Base-by-base conservation (phyloP, 2,113 vertebrate genomes). In the Lipophrys pholis region DNA sequence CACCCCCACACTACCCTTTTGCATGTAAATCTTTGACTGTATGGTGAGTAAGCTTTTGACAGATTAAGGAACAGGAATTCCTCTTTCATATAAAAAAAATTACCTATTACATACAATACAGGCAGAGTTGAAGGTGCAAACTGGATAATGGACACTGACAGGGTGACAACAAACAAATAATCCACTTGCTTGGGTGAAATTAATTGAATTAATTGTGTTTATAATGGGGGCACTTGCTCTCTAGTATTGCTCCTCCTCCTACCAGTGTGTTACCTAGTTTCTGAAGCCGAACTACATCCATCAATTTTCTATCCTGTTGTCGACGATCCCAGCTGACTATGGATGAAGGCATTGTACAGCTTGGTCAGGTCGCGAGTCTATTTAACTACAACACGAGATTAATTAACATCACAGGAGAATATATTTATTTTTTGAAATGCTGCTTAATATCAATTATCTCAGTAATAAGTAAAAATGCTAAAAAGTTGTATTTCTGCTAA, bases 11-110 rank as follows among this genome's bases (percentile, higher is more conserved):
- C 11, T 3, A 4, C n/a, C 14, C 30, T 36, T 50, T 73, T 45
- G 48, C 45, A 58, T 69, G 54, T 36, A 82, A 70, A 88, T 77
- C 56, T 84, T 84, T 83, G 85, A 89, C 43, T 74, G 70, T 67
- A 48, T 80, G 57, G 38, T 82, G 80, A 81, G 69, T 67, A 62
- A 73, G 51, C 38, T 53, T 58, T 52, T 11, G 42, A 43, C 53
- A 16, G 69, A 21, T 58, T 84, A 62, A 80, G 54, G 40, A 78
- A 80, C 21, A 30, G 21, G 21, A 30, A 30, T 30, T 30, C 21
- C 21, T 4, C 21, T 30, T 30, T 38, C 4, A 45, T n/a, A 5
- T 16, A 45, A 45, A 6, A 45, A 30, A 30, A 30, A 30, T 30
- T 30, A 30, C 4, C 21, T 30, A 30, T 30, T 30, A 4, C 21